phyloP scores from a whole-genome alignment of 1,140 invertebrate species.

The Drosophila cardini region DNA sequence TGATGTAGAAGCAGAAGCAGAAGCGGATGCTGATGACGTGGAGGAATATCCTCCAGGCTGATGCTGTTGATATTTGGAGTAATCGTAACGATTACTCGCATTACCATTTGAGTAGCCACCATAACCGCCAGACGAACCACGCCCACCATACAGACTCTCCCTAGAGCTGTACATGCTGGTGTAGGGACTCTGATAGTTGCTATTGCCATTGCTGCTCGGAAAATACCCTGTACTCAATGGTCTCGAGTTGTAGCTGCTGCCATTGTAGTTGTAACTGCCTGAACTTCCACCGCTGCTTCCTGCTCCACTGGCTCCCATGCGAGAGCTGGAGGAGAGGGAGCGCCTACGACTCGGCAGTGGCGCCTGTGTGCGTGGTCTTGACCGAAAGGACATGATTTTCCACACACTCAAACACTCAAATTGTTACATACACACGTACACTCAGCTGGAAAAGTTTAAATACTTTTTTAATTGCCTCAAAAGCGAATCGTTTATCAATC shows the following conservation, averaged over 20 bases:
- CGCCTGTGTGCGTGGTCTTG: constrained; percentile 79
- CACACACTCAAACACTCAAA: not conserved
- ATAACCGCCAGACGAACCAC: constrained; percentile 22
- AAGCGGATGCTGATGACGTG: constrained; percentile 46
- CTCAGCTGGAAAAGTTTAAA: constrained; percentile 35
- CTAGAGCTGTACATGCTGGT: constrained; percentile 76
- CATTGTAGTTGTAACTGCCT: constrained; percentile 68
- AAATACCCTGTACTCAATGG: constrained; percentile 78
- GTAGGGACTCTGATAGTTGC: constrained; percentile 80
- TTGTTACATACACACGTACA: not conserved
- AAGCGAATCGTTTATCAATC: constrained; percentile 51
- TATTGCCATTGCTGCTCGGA: constrained; percentile 57
- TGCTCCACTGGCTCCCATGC: constrained; percentile 43
- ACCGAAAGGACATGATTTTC: constrained; percentile 82
- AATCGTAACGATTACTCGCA: constrained; percentile 73
- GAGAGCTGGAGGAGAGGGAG: constrained; percentile 77
- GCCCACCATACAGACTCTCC: constrained; percentile 76
- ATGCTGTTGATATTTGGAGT: constrained; percentile 61
- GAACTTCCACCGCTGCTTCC: constrained; percentile 23
- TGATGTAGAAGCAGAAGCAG: constrained; percentile 55
- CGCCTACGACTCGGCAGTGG: constrained; percentile 72
- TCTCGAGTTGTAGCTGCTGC: constrained; percentile 58
- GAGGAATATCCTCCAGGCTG: constrained; percentile 35
- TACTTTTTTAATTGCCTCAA: constrained; percentile 22
- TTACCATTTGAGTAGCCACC: constrained; percentile 69